Evolutionary conservation across 2,113 vertebrate genomes (phyloP).

Genomic region (Natator depressus): DNA sequence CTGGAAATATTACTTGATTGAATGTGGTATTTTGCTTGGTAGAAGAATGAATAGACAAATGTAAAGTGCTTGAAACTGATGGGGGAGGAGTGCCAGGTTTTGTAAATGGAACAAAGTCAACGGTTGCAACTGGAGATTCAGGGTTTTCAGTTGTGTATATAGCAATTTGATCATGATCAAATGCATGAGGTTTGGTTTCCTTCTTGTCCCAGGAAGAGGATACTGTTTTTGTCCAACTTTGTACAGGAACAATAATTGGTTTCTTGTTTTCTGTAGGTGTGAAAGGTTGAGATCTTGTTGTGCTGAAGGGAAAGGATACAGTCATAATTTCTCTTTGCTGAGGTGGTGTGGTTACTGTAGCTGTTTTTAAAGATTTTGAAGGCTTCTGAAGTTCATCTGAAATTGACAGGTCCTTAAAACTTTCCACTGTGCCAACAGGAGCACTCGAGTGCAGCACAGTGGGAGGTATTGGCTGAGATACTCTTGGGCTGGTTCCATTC

Average conservation of each 20-base stretch:
- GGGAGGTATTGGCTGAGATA: background rate
- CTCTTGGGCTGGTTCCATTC: background rate
- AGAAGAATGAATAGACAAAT: background rate
- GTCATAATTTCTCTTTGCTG: background rate
- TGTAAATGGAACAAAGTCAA: background rate
- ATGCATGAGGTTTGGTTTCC: background rate
- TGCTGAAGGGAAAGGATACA: background rate
- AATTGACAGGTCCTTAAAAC: background rate
- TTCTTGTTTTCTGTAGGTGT: conserved; percentile 24
- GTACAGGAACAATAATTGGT: background rate
- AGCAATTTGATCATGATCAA: conserved; percentile 13
- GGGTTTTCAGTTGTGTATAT: conserved; percentile 2
- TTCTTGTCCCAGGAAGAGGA: conserved; percentile 5
- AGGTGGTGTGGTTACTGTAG: background rate
- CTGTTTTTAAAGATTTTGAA: background rate
- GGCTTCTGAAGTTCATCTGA: background rate
- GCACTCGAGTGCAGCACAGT: background rate
- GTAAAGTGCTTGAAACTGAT: background rate
- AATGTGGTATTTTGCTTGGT: background rate
- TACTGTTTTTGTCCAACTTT: background rate
- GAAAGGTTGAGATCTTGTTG: background rate
- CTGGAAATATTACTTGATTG: background rate
- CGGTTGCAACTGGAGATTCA: accelerated
- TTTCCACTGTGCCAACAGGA: background rate
- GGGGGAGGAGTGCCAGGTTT: background rate